Percentiles rank a stretch among this genome's conserved stretches.
phyloP scores from a whole-genome alignment of 2,797 vertebrate species.

The Sebastes miniatus region DNA sequence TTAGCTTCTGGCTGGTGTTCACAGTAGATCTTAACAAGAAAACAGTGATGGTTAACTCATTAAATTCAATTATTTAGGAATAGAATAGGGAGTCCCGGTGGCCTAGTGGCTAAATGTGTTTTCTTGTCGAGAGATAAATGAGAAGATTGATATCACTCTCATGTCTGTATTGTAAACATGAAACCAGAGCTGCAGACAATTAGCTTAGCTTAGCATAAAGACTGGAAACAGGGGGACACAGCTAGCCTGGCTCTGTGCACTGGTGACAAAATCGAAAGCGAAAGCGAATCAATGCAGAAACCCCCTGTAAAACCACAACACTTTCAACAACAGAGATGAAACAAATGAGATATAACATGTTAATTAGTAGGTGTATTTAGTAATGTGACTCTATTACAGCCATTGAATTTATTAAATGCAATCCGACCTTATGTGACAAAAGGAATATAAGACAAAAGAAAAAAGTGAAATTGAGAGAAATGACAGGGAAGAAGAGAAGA shows the following conservation, averaged over 20 bases:
- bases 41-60: background rate
- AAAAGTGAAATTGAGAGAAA: background rate
- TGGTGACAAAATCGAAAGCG: background rate
- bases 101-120: no score
- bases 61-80: background rate
- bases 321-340: background rate
- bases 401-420: background rate
- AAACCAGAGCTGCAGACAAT: no score
- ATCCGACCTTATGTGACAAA: background rate
- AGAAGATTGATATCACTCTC: no score
- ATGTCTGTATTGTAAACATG: rapidly evolving
- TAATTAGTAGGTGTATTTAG: background rate
- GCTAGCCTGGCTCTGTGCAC: background rate
- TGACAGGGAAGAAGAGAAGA: background rate
- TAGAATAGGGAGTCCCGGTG: background rate
- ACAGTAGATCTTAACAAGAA: background rate
- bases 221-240: no score
- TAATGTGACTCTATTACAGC: background rate
- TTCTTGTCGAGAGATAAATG: no score
- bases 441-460: background rate
- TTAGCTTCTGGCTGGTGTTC: background rate
- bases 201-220: no score
- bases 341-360: background rate
- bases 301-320: background rate
- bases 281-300: background rate